Evolutionary conservation across 2,113 vertebrate genomes (phyloP).

Genomic region (Oreamnos americanus): DNA sequence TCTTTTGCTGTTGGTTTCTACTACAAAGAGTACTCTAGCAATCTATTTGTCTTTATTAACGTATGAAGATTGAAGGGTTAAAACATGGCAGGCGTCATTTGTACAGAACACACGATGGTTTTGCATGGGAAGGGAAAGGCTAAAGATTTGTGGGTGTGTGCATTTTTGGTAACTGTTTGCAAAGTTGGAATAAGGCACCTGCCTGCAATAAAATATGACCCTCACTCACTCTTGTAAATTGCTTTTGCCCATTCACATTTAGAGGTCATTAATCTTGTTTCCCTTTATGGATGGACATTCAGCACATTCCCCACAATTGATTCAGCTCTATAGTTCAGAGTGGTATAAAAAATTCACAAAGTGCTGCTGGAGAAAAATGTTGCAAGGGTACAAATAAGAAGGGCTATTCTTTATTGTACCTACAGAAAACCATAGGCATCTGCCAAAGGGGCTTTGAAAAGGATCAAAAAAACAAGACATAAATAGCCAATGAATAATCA

Average conservation of each 20-base stretch:
- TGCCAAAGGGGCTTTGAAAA: neutral
- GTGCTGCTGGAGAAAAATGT: slow-evolving; percentile 47
- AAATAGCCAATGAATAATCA: neutral
- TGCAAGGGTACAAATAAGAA: neutral
- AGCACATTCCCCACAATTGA: slow-evolving; percentile 50
- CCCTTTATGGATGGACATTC: slow-evolving; percentile 53
- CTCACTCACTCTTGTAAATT: slow-evolving; percentile 61
- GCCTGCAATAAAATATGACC: slow-evolving; percentile 68
- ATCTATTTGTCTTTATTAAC: slow-evolving; percentile 55
- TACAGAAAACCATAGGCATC: neutral
- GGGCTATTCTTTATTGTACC: neutral
- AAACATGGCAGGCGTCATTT: neutral
- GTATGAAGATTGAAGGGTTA: slow-evolving; percentile 31
- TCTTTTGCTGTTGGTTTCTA: slow-evolving; percentile 15
- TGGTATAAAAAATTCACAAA: slow-evolving; percentile 48
- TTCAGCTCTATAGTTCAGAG: slow-evolving; percentile 39
- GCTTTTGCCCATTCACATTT: slow-evolving; percentile 64
- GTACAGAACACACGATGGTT: neutral
- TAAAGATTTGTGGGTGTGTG: neutral
- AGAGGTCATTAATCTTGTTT: slow-evolving; percentile 68
- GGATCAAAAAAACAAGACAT: neutral
- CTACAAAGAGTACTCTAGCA: neutral
- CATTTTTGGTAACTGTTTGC: slow-evolving; percentile 42
- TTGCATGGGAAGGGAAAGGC: neutral
- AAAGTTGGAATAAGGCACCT: slow-evolving; percentile 45